Conservation (phyloP, 1,140 invertebrate species). For the Listronotus bonariensis region DNA sequence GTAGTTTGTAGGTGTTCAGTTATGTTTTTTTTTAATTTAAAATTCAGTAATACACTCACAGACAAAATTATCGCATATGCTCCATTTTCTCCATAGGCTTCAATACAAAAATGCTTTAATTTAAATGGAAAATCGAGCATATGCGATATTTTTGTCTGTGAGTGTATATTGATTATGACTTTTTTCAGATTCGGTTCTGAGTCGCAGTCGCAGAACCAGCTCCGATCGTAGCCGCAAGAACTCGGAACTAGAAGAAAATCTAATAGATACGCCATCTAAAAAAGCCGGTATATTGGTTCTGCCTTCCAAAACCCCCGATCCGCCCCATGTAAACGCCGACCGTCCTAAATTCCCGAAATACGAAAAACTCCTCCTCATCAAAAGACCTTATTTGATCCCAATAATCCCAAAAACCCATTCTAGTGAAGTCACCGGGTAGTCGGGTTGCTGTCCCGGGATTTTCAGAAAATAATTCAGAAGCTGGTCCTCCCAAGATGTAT, state of each 20-base stretch:
- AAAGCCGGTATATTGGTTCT: conserved; percentile 48
- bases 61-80: no score
- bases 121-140: no score
- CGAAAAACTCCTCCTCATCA: conserved; percentile 49
- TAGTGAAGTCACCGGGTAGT: conserved; percentile 60
- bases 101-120: no score
- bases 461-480: conserved; percentile 44
- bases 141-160: no score
- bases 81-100: no score
- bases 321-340: conserved; percentile 12
- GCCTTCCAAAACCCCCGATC: conserved; percentile 37
- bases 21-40: no score
- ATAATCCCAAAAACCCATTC: conserved; percentile 71
- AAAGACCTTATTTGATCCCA: conserved; percentile 68
- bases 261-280: conserved; percentile 34
- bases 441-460: conserved; percentile 52
- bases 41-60: no score
- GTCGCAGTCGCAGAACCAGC: conserved; percentile 2
- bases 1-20: no score
- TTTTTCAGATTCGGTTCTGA: conserved; percentile 11
- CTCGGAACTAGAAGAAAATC: conserved; percentile 30
- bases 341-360: conserved; percentile 38
- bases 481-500: conserved; percentile 46
- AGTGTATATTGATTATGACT: not conserved
- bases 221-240: conserved; percentile 39